Evolutionary conservation across 2,888 invertebrate species (phyloP).

Genomic region (Troilus luridus): DNA sequence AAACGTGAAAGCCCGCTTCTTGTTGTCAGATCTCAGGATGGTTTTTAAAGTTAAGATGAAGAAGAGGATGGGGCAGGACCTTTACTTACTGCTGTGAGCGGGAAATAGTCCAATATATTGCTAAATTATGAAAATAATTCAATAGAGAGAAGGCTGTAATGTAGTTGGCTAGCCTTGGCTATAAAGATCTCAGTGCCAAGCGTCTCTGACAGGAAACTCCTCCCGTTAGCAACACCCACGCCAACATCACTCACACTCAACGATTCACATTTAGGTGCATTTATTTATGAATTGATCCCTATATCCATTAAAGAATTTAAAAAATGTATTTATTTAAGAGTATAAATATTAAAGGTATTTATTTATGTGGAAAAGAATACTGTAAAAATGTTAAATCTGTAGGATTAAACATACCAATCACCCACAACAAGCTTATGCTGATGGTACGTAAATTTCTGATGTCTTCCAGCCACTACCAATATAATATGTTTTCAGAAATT

Average conservation of each 20-base stretch:
- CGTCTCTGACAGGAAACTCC: neutral
- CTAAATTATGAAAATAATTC: neutral
- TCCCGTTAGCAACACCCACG: conserved; percentile 1
- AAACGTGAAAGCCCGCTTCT: neutral
- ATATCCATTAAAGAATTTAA: neutral
- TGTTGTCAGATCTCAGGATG: neutral
- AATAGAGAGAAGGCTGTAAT: neutral
- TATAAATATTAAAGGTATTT: neutral
- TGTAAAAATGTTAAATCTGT: no score
- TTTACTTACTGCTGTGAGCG: neutral
- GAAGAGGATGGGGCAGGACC: neutral
- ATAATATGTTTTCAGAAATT: no score
- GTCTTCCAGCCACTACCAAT: no score
- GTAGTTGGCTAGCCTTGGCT: neutral
- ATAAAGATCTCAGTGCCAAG: neutral
- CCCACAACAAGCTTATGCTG: no score
- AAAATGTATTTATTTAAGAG: neutral
- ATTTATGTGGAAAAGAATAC: no score
- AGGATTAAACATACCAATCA: no score
- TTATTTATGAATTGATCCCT: neutral
- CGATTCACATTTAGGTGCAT: neutral
- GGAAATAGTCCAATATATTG: neutral
- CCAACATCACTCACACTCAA: neutral
- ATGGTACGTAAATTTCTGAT: no score
- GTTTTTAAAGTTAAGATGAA: neutral